These are phyloP conservation scores for Mixornis gularis DNA, from an alignment of 2,113 vertebrate species.

Conservation along the genomic window DNA sequence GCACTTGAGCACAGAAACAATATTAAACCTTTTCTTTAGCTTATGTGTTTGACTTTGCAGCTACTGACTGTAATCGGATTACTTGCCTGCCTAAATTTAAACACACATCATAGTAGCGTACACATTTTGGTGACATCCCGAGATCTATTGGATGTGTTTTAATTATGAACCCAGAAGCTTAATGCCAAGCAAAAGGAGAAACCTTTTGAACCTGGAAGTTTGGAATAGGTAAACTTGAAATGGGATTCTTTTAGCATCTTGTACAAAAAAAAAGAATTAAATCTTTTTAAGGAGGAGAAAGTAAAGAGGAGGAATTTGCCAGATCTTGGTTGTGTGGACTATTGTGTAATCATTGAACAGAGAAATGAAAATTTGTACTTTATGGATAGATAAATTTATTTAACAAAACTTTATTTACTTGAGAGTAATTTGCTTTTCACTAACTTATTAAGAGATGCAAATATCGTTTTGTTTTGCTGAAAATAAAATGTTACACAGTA, in stretches of 20 bases:
- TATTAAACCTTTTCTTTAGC: background rate
- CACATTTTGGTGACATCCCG: background rate
- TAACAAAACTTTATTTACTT: background rate
- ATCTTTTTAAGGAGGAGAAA: background rate
- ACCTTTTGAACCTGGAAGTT: background rate
- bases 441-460: background rate
- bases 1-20: background rate
- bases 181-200: background rate
- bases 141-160: background rate
- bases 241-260: background rate
- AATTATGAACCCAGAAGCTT: background rate
- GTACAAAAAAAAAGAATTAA: background rate
- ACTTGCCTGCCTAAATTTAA: slow-evolving; percentile 8
- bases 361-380: background rate
- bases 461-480: background rate
- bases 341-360: background rate
- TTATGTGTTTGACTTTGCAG: background rate
- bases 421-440: background rate
- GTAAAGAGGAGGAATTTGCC: background rate
- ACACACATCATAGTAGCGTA: background rate
- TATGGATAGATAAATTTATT: background rate
- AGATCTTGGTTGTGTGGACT: background rate
- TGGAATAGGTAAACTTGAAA: background rate
- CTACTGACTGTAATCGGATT: background rate
- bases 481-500: background rate